Base-by-base conservation (phyloP, 2,888 invertebrate genomes). In the Abrostola tripartita region DNA sequence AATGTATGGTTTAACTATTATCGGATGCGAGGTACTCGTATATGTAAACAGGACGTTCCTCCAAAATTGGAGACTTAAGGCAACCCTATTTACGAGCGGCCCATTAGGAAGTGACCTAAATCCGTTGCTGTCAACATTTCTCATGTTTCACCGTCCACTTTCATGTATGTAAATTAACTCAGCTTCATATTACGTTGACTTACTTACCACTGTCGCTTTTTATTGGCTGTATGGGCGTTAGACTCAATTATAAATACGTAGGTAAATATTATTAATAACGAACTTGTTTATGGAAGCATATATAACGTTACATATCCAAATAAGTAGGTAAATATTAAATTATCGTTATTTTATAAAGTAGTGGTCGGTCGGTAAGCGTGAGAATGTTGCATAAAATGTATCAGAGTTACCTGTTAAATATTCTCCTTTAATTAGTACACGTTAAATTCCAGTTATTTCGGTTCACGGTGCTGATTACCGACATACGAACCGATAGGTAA, bases 101-200 rank as follows among this genome's bases (percentile, higher is more conserved):
- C 83, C 79, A 81, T 80, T 82, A 85, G 84, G 82, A 85, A 85
- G 81, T 83, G 85, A 87, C 87, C 86, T 85, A 83, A 86, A 86
- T 85, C 85, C 82, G 72, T 77, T 74, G 81, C 79, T 83, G 83
- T 83, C 83, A 81, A 78, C 85, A 78, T 82, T 83, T 84, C 82
- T 84, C 85, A 71, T 81, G 70, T 74, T 79, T 77, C 81, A 65
- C 49, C 68, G 68, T 65, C 71, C 71, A 78, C 72, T 78, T 76
- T 78, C 72, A 70, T 67, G 58, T 78, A 78, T 79, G 77, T 75
- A 81, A 78, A 83, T 77, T 75, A 76, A 69, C 70, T 71, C 66
- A 60, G 64, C 55, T 47, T 66, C 61, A 62, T 65, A 65, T 64
- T 69, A 58, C 69, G 66, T 70, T 72, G 52, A 66, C 60, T 57